A percentile compares a stretch with the other conserved stretches of the same genome.
Evolutionary conservation across 2,113 vertebrate genomes (phyloP).

Genomic region (Geococcyx californianus): DNA sequence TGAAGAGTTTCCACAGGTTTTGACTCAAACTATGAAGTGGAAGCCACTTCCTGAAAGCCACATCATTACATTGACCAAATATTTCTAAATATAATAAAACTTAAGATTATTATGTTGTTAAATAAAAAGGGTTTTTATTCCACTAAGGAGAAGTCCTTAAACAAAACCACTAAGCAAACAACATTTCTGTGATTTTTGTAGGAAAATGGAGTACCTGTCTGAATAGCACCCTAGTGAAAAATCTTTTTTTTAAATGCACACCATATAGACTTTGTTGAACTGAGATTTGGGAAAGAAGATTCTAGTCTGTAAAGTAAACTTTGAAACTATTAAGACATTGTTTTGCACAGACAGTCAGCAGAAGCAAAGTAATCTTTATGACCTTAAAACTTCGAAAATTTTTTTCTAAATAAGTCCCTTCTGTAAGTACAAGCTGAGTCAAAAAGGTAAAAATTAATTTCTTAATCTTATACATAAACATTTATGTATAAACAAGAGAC

Average conservation of each 20-base stretch:
- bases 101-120: background rate
- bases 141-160: background rate
- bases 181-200: background rate
- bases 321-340: background rate
- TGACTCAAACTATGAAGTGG: background rate
- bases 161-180: background rate
- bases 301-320: background rate
- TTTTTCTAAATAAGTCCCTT: background rate
- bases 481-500: background rate
- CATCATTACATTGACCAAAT: background rate
- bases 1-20: background rate
- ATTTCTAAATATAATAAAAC: background rate
- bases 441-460: background rate
- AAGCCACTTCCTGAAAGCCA: background rate
- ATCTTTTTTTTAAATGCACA: background rate
- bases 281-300: background rate
- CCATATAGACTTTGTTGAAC: background rate
- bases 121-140: background rate
- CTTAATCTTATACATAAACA: background rate
- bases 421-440: background rate
- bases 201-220: background rate
- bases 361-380: background rate
- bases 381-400: background rate
- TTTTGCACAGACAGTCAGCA: background rate
- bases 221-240: background rate